Base-by-base conservation (phyloP, 2,113 vertebrate genomes). In the Cariama cristata region DNA sequence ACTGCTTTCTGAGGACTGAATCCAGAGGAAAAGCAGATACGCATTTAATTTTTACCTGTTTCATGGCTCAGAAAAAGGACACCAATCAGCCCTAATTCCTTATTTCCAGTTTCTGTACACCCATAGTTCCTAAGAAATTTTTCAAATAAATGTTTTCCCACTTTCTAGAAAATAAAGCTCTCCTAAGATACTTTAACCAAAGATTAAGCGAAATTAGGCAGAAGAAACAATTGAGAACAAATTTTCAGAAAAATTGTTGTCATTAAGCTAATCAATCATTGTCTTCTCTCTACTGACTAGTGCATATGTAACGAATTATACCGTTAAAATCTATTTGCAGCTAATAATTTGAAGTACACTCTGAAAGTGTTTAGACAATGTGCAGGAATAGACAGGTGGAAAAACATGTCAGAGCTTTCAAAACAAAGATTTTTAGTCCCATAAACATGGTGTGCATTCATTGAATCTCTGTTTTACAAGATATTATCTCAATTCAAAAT, bases 61-160 rank as follows among this genome's bases (percentile, higher is more conserved):
- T 68, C 10, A 30, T 38, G 13, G 8, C 16, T 63, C 23, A 56
- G 60, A 80, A 85, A 13, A 56, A 14, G 4, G 7, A 59, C 5
- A 62, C 1, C 4, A 38, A 6, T 45, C 0, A 5, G 1, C 11
- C 32, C 4, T 5, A 60, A 15, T 4, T 28, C 9, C 24, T 84
- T 81, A 75, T 67, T 89, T 87, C 47, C 17, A 18, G 12, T 62
- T 74, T 74, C 45, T 42, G 3, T 40, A 63, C 14, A 75, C 9
- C 15, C 8, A 10, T 22, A 68, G 8, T 52, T 38, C 15, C 12
- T 47, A 74, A 88, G 20, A 60, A 67, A 81, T 52, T 86, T 76
- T 76, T 71, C 47, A 11, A 60, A 53, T 9, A 49, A 66, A 26
- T 49, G 0, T 42, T 59, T 74, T 44, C 23, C 14, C 14, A 19